Percentiles rank a stretch among this genome's conserved stretches.
These are phyloP conservation scores for Epizoanthus fatuus DNA, from an alignment of 92 coral and sea anemone genomes.

Conservation along the genomic window DNA sequence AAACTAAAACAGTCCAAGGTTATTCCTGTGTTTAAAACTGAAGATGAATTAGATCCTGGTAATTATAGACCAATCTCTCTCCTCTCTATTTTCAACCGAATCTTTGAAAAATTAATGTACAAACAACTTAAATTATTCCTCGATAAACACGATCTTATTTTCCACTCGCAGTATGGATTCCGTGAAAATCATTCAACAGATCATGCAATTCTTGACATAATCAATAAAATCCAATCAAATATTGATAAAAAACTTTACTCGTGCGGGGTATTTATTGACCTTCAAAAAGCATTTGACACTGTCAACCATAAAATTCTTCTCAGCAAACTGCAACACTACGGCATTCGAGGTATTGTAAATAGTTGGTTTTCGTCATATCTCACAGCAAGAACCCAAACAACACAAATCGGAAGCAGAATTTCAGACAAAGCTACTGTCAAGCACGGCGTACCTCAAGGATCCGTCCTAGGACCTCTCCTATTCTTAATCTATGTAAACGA, in stretches of 20 bases:
- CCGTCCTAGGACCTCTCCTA: background rate
- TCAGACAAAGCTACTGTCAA: background rate
- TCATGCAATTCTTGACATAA: background rate
- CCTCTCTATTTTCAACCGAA: constrained; percentile 55
- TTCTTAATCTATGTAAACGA: background rate
- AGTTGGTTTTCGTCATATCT: constrained; percentile 11
- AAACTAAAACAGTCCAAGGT: constrained; percentile 62
- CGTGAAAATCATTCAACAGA: constrained; percentile 6
- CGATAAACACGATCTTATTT: constrained; percentile 32
- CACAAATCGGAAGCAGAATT: constrained; percentile 6
- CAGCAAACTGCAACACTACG: background rate
- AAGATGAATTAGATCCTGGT: background rate
- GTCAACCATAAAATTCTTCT: background rate
- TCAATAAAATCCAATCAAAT: too few relatives aligned
- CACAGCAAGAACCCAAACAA: constrained; percentile 8
- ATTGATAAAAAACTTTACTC: background rate
- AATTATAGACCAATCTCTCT: constrained; percentile 75
- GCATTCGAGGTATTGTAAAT: constrained; percentile 15
- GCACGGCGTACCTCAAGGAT: constrained; percentile 1
- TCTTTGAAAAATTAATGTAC: constrained; percentile 63
- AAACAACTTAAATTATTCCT: constrained; percentile 38
- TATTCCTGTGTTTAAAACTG: too few relatives aligned
- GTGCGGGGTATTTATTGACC: background rate
- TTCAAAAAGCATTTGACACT: constrained; percentile 13
- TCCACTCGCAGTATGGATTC: background rate